Percentiles rank a stretch among this genome's conserved stretches.
These are phyloP conservation scores for Prionailurus bengalensis DNA, from an alignment of 2,113 vertebrate genomes.

Conservation along the genomic window DNA sequence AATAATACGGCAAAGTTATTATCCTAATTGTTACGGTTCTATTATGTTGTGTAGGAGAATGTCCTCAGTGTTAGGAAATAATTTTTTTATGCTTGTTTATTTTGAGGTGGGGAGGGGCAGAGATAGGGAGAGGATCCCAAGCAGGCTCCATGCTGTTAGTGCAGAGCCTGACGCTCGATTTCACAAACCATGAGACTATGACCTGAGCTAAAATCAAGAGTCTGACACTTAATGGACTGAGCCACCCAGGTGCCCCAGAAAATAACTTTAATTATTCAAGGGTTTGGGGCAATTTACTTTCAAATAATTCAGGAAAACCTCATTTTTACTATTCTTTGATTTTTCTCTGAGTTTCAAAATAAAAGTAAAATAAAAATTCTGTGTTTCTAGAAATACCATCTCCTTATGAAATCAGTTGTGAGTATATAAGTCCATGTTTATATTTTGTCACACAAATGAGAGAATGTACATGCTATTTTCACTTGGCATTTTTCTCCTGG, in stretches of 20 bases:
- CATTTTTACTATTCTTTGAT: not conserved
- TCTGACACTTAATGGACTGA: no score
- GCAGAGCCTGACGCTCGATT: no score
- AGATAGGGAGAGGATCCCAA: no score
- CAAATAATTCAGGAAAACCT: not conserved
- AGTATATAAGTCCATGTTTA: not conserved
- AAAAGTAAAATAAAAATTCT: not conserved
- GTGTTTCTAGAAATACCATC: conserved; percentile 37
- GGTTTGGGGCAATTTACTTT: not conserved
- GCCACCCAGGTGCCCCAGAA: no score
- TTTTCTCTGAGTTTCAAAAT: conserved; percentile 46
- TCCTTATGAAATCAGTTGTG: not conserved
- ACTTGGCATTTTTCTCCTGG: conserved; percentile 44
- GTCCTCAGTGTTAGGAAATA: not conserved
- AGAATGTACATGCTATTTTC: not conserved
- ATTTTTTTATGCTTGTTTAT: no score
- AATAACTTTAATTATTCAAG: not conserved
- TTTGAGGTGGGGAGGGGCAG: no score
- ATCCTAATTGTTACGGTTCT: not conserved
- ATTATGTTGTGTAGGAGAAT: not conserved
- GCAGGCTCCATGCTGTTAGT: no score
- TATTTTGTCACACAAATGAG: conserved; percentile 38
- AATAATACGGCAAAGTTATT: not conserved
- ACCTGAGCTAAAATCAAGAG: no score
- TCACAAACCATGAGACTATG: no score